Evolutionary conservation across 2,113 vertebrate species (phyloP).

Genomic region (Girardinichthys multiradiatus): DNA sequence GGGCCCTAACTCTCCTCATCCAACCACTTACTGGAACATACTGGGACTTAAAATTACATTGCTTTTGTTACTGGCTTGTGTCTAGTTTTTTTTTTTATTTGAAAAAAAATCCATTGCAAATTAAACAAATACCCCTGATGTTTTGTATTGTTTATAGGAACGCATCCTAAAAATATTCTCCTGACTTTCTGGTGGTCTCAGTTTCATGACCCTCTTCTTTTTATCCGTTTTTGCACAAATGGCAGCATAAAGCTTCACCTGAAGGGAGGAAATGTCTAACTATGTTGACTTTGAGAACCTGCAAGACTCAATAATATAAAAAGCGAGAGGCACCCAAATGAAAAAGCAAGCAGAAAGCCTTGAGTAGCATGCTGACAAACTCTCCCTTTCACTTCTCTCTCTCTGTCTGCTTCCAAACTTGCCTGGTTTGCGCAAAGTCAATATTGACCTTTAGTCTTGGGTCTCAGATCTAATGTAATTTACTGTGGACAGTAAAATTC

Average conservation of each 20-base stretch:
- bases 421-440: slow-evolving; percentile 66
- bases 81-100: not conserved
- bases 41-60: slow-evolving; percentile 8
- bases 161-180: not conserved
- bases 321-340: slow-evolving; percentile 51
- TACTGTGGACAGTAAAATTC: slow-evolving; percentile 59
- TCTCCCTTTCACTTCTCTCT: not conserved
- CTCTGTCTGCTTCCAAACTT: slow-evolving; percentile 43
- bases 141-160: not conserved
- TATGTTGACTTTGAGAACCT: slow-evolving; percentile 61
- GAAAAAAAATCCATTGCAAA: not conserved
- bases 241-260: slow-evolving; percentile 29
- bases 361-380: slow-evolving; percentile 25
- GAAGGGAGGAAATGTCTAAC: slow-evolving; percentile 52
- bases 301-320: slow-evolving; percentile 60
- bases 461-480: slow-evolving; percentile 70
- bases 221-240: slow-evolving; percentile 27
- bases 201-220: not conserved
- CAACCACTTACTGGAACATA: slow-evolving; percentile 28
- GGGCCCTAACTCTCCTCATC: slow-evolving; percentile 39
- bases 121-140: not conserved
- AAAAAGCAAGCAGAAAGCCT: slow-evolving; percentile 43
- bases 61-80: slow-evolving; percentile 10
- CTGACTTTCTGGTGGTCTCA: not conserved
- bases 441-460: slow-evolving; percentile 69